A percentile compares a stretch with the other conserved stretches of the same genome.
phyloP scores from a whole-genome alignment of 2,113 vertebrate species.

The Etheostoma spectabile region DNA sequence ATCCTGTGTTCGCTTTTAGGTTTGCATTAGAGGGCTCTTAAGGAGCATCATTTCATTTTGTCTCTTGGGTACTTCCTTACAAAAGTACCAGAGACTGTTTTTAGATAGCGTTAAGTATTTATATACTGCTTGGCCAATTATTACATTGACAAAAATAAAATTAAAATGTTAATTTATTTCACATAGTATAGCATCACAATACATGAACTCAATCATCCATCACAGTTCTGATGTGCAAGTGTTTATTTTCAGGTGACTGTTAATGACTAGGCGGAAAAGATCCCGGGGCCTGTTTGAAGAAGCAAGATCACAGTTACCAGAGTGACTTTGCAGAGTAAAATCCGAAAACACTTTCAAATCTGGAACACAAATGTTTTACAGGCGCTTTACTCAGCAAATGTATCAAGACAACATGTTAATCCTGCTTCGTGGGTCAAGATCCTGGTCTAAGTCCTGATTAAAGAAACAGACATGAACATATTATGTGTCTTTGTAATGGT shows the following conservation, averaged over 20 bases:
- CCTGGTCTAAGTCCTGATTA: constrained; percentile 12
- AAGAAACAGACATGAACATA: constrained; percentile 31
- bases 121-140: neutral
- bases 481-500: constrained; percentile 16
- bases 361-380: neutral
- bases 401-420: constrained; percentile 6
- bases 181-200: constrained; percentile 72
- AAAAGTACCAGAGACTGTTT: too few species aligned
- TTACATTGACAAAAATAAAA: constrained; percentile 15
- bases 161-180: constrained; percentile 70
- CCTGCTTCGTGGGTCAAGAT: constrained; percentile 17
- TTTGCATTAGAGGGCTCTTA: neutral
- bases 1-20: constrained; percentile 51
- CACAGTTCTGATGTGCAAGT: constrained; percentile 67
- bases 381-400: constrained; percentile 21
- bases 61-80: neutral
- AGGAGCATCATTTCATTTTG: neutral
- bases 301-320: neutral
- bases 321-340: constrained; percentile 25
- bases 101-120: neutral
- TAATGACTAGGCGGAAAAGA: constrained; percentile 13
- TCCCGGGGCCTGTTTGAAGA: constrained; percentile 16
- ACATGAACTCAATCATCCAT: constrained; percentile 71
- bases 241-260: constrained; percentile 45
- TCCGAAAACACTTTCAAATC: neutral